Percentiles rank a stretch among this genome's conserved stretches.
phyloP scores from a whole-genome alignment of 2,113 vertebrate genomes.

The Eubucco bourcierii region DNA sequence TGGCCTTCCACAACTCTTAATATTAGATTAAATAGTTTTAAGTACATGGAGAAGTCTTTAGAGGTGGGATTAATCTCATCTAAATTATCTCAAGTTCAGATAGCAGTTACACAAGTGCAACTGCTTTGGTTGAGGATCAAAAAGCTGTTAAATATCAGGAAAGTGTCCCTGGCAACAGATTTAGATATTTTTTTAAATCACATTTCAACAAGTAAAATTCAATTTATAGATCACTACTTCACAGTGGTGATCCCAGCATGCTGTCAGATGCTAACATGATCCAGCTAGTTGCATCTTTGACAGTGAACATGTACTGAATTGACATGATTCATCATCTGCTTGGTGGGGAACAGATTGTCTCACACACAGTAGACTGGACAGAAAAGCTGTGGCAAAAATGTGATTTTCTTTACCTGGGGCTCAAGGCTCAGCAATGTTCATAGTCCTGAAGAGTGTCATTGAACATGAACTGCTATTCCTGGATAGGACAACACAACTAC shows the following conservation, averaged over 20 bases:
- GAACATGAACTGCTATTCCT: neutral
- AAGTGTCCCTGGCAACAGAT: neutral
- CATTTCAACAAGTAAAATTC: neutral
- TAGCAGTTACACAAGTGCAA: neutral
- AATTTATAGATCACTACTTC: neutral
- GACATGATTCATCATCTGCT: neutral
- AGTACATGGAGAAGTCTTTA: neutral
- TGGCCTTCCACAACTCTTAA: neutral
- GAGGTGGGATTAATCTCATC: neutral
- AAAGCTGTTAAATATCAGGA: neutral
- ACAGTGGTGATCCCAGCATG: neutral
- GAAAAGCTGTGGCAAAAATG: neutral
- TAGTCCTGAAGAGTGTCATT: neutral
- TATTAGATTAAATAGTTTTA: neutral
- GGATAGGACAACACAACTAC: neutral
- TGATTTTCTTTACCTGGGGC: neutral
- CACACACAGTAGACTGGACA: neutral
- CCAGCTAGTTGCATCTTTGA: neutral
- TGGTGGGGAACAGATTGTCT: neutral
- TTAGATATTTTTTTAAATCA: neutral
- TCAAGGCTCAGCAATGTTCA: neutral
- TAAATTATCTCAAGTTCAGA: neutral
- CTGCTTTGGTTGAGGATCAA: neutral
- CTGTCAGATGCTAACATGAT: neutral
- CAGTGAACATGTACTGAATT: neutral